A percentile compares a stretch with the other conserved stretches of the same genome.
These are phyloP conservation scores for Drosophila neoperkinsi DNA, from an alignment of 2,888 invertebrate genomes.

Conservation along the genomic window DNA sequence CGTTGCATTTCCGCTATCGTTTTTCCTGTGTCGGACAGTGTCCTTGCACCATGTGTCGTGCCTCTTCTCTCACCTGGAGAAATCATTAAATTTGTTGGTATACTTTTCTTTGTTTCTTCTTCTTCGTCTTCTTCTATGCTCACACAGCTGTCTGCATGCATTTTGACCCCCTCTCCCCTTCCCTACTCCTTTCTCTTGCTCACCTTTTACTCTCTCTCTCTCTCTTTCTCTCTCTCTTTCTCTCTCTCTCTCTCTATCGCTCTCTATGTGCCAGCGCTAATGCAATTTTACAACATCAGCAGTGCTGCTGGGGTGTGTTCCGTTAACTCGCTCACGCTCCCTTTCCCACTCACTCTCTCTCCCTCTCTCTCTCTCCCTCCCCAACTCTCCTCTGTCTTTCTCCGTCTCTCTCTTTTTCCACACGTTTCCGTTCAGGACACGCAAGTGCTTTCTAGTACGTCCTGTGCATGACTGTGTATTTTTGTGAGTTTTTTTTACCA, in stretches of 20 bases:
- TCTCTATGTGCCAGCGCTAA: conserved; percentile 14
- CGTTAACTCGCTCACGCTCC: conserved; percentile 49
- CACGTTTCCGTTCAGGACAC: conserved; percentile 61
- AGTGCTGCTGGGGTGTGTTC: conserved; percentile 63
- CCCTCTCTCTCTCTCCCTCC: conserved; percentile 35
- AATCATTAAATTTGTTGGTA: conserved; percentile 82
- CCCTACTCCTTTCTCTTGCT: conserved; percentile 14
- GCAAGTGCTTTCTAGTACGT: conserved; percentile 57
- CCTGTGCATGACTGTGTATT: not conserved
- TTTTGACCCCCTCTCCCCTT: conserved; percentile 23
- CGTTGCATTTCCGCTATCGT: conserved; percentile 35
- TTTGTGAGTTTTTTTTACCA: conserved; percentile 28
- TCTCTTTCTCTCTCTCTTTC: not conserved
- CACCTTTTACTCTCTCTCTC: conserved; percentile 5
- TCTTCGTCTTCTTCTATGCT: conserved; percentile 36
- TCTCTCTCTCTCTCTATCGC: conserved; percentile 12
- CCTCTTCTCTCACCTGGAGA: conserved; percentile 64
- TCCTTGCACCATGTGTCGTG: conserved; percentile 47
- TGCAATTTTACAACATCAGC: conserved; percentile 47
- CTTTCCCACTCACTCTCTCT: conserved; percentile 13
- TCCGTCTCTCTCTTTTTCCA: conserved; percentile 41
- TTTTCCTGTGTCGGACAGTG: conserved; percentile 39
- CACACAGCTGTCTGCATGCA: conserved; percentile 55
- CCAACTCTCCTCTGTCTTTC: conserved; percentile 15
- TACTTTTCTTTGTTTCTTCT: conserved; percentile 60